Base-by-base conservation (phyloP, 2,888 invertebrate genomes). In the Euplagia quadripunctaria region DNA sequence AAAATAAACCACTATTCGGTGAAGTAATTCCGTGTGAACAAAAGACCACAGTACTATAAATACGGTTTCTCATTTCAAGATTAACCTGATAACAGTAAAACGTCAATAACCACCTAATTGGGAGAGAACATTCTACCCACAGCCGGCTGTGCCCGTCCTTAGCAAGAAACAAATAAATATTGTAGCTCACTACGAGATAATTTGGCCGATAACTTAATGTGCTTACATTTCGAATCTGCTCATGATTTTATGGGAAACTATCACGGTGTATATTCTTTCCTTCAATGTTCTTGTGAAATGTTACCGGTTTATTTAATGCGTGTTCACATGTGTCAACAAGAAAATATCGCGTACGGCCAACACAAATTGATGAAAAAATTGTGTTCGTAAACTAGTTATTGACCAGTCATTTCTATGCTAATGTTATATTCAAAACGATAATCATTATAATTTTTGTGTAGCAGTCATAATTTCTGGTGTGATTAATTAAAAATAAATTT, bases 61-160 rank as follows among this genome's bases (percentile, higher is more conserved):
- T 93, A 90, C 89, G 90, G 91, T 85, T 84, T 87, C 87, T 87
- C 86, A 87, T 87, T 89, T 86, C 88, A 89, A 95, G 95, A 96
- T 96, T 91, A 89, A 87, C 86, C 86, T 85, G 96, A 96, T 95
- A 95, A 93, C 93, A 93, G 94, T 95, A 94, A 95, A 96, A 94
- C 93, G 95, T 95, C 96, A 94, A 96, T 96, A 95, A 95, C 93
- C 95, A 95, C 94, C 96, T 96, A 96, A 96, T 95, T 96, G 96
- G 96, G 91, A 93, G 92, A 92, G 93, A 93, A 93, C 93, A 92
- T 91, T 93, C 92, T 88, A 90, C 90, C 90, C 91, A 91, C 94
- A 92, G 91, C 90, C 92, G 89, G 88, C 87, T 88, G 87, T 88
- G 83, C 86, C 89, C 88, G 88, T 88, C 89, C 88, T 86, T 89